Base-by-base conservation (phyloP, 2,797 vertebrate species). In the Syngnathus acus region DNA sequence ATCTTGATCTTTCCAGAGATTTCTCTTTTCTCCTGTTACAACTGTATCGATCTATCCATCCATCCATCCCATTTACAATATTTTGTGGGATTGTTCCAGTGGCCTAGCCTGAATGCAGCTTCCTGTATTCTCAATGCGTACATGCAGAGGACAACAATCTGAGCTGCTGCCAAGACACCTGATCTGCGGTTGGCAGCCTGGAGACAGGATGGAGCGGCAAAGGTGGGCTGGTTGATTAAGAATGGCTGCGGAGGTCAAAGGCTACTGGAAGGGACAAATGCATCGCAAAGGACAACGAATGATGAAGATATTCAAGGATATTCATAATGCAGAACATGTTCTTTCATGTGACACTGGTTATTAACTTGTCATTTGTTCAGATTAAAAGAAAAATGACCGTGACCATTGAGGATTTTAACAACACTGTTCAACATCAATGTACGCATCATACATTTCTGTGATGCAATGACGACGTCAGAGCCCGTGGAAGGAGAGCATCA, bases 121-220 rank as follows among this genome's bases (percentile, higher is more conserved):
- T 91, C 88, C 87, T 88, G 83, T 81, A 83, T 85, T 89, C 83
- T 11, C 77, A 79, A 78, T 78, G 83, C 82, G 83, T 76, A 73
- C 68, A 84, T 74, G 80, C 73, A 72, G 87, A 89, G 84, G 88
- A 88, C 86, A 69, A 78, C 68, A 62, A 77, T 85, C 77, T 69
- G 70, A 37, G 78, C 74, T 86, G 65, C 74, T 86, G 87, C 87
- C 87, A 89, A 89, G 85, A 83, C 79, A 77, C 81, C 84, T 91
- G 90, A 92, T 92, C 91, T 88, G 73, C 54, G 76, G 64, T 77
- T 75, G 77, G 82, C 90, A 91, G 90, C 70, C 78, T 77, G 85
- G 79, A 85, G 82, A 87, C 88, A 88, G 89, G 89, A 92, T 84
- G 83, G 66, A 67, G 72, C 64, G 73, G 64, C 65, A 70, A 67